Conservation (phyloP, 2,888 invertebrate genomes). For the Coelinius sp. region DNA sequence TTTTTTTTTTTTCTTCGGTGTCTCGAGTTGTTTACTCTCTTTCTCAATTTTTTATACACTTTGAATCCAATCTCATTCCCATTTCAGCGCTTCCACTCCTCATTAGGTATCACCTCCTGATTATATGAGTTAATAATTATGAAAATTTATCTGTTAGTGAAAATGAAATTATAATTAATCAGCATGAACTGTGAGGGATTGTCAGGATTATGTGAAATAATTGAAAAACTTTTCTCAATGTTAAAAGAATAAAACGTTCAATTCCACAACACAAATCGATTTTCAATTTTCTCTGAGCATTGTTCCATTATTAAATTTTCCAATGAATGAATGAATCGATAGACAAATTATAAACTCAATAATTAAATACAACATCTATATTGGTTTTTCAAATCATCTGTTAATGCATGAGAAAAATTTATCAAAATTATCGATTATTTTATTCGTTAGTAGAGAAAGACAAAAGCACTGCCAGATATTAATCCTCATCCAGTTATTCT, state of each 20-base stretch:
- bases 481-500: conserved; percentile 1
- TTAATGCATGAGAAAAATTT: conserved; percentile 25
- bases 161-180: neutral
- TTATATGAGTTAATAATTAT: conserved; percentile 28
- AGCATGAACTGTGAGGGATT: neutral
- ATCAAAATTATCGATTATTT: conserved; percentile 11
- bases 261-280: neutral
- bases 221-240: conserved; percentile 10
- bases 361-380: too few relatives aligned
- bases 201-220: neutral
- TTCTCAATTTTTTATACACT: conserved; percentile 10
- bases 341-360: too few relatives aligned
- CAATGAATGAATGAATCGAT: too few relatives aligned
- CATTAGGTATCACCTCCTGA: conserved; percentile 23
- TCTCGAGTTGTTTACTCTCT: conserved; percentile 8
- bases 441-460: conserved; percentile 10
- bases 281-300: too few relatives aligned
- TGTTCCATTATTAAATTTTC: too few relatives aligned
- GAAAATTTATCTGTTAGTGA: conserved; percentile 26
- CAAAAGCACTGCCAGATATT: conserved; percentile 17
- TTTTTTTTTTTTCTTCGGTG: conserved; percentile 27
- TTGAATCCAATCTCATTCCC: conserved; percentile 35
- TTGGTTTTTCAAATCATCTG: too few relatives aligned
- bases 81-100: conserved; percentile 26
- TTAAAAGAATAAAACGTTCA: neutral